Evolutionary conservation across 2,888 invertebrate species (phyloP).

Genomic region (Caenorhabditis wallacei): DNA sequence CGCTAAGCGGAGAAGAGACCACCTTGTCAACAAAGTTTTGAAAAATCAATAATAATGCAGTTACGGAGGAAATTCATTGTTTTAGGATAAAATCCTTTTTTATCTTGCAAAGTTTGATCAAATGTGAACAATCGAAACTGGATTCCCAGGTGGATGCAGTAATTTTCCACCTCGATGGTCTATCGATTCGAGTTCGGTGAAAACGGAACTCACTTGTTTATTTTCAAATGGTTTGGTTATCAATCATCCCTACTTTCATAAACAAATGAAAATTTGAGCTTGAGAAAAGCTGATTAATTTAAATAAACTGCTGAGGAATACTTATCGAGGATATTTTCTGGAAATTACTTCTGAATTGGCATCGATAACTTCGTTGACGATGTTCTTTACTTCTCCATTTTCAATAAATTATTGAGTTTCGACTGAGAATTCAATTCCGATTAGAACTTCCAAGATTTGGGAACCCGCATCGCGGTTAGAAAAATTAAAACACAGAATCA

Average conservation of each 20-base stretch:
- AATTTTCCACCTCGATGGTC: conserved; percentile 15
- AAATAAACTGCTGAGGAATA: not conserved
- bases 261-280: no score
- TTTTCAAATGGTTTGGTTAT: not conserved
- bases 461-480: not conserved
- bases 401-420: no score
- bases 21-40: conserved; percentile 14
- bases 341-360: not conserved
- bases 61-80: not conserved
- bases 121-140: not conserved
- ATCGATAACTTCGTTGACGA: no score
- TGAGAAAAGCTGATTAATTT: no score
- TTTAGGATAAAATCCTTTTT: not conserved
- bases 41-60: conserved; percentile 25
- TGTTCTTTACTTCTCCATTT: no score
- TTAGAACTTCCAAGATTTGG: not conserved
- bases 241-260: no score
- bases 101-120: not conserved
- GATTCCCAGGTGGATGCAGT: not conserved
- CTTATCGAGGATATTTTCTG: no score
- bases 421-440: no score
- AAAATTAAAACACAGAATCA: conserved; percentile 36
- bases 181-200: conserved; percentile 24
- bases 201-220: not conserved
- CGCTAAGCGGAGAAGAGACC: conserved; percentile 1